These are phyloP conservation scores for Grallaria varia DNA, from an alignment of 2,113 vertebrate genomes.

Conservation along the genomic window DNA sequence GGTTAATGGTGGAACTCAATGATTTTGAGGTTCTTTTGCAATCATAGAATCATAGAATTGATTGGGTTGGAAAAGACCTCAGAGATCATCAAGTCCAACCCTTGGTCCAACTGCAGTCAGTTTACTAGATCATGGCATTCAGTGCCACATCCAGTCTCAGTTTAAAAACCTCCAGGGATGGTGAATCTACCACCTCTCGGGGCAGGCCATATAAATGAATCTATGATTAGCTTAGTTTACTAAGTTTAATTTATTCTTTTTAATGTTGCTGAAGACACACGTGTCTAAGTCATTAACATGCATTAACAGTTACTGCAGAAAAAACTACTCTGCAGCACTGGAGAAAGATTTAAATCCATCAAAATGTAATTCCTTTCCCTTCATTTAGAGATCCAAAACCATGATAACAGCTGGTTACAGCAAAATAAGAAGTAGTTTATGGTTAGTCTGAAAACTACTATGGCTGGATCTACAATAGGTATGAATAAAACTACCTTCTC, in stretches of 20 bases:
- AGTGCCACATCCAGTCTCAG: no score
- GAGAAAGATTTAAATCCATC: background rate
- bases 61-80: no score
- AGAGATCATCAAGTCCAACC: no score
- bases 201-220: background rate
- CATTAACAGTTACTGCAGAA: background rate
- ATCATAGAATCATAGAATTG: no score
- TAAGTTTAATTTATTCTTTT: background rate
- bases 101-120: no score
- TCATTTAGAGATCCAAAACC: background rate
- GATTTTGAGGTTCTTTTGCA: background rate
- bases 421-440: background rate
- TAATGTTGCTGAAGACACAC: background rate
- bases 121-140: no score
- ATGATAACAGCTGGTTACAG: background rate
- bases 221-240: background rate
- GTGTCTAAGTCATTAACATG: background rate
- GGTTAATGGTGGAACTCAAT: fast-evolving
- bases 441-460: background rate
- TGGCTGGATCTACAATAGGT: background rate
- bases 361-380: background rate
- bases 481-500: constrained; percentile 66
- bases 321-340: background rate
- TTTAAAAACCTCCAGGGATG: no score
- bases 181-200: no score